phyloP scores from a whole-genome alignment of 2,888 invertebrate species.

The Acanthosepion esculentum region DNA sequence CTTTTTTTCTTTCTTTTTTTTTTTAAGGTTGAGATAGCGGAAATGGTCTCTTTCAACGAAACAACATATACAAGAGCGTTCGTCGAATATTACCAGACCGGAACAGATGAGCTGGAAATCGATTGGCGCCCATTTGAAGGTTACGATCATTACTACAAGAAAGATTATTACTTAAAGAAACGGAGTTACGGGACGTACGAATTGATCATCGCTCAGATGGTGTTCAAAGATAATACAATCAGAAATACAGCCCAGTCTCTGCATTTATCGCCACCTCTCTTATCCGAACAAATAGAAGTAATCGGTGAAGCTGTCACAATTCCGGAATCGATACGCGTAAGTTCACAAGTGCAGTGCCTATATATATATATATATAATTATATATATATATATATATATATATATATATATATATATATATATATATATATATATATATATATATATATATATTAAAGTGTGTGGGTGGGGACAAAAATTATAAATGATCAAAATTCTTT shows the following conservation, averaged over 20 bases:
- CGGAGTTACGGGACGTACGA: constrained; percentile 60
- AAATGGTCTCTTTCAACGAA: constrained; percentile 56
- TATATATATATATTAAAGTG: no score
- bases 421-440: no score
- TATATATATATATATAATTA: no score
- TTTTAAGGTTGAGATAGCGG: constrained; percentile 60
- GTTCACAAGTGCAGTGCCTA: not conserved
- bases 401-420: no score
- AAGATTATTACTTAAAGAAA: constrained; percentile 56
- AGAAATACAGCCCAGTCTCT: constrained; percentile 53
- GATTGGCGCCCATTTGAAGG: constrained; percentile 50
- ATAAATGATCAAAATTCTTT: no score
- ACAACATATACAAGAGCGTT: constrained; percentile 58
- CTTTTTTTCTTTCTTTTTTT: not conserved
- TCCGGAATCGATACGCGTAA: constrained; percentile 54
- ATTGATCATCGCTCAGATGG: constrained; percentile 59
- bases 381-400: no score
- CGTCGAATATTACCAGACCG: constrained; percentile 59
- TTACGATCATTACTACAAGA: constrained; percentile 53
- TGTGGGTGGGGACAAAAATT: no score
- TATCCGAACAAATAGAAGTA: constrained; percentile 51
- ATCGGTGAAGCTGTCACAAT: constrained; percentile 50
- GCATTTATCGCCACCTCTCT: constrained; percentile 17
- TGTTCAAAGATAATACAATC: constrained; percentile 53
- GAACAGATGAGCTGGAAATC: constrained; percentile 55